Percentiles rank a stretch among this genome's conserved stretches.
These are phyloP conservation scores for Platorchestia sp. DNA, from an alignment of 1,140 invertebrate genomes.

Conservation along the genomic window DNA sequence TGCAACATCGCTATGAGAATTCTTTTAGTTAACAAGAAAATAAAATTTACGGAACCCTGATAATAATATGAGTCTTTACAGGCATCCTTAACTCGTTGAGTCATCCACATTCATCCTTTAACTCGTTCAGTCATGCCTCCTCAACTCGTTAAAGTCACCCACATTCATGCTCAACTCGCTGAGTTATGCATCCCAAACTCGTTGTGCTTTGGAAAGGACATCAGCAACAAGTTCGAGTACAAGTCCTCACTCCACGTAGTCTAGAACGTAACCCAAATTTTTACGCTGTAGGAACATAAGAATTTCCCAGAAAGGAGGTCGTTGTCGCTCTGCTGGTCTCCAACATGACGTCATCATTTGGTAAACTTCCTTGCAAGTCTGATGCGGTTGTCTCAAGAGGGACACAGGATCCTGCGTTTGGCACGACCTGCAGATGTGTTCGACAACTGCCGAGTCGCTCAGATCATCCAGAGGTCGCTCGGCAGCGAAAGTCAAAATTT, in stretches of 20 bases:
- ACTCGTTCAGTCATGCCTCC: not conserved
- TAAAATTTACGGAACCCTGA: not conserved
- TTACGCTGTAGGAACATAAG: constrained; percentile 59
- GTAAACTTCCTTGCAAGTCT: constrained; percentile 73
- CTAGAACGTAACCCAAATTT: constrained; percentile 57
- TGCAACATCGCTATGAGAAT: not conserved
- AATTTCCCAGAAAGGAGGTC: constrained; percentile 61
- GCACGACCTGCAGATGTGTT: constrained; percentile 82
- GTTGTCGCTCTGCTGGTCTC: constrained; percentile 55
- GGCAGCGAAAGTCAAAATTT: constrained; percentile 86
- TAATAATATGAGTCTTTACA: too few species aligned
- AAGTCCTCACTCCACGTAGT: constrained; percentile 1
- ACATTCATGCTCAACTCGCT: too few species aligned
- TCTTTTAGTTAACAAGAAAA: not conserved
- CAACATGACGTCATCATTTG: constrained; percentile 59
- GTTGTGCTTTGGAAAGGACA: not conserved
- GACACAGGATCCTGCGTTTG: constrained; percentile 78
- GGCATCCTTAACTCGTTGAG: too few species aligned
- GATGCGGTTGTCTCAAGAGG: constrained; percentile 73
- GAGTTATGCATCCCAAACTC: not conserved
- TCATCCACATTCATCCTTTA: too few species aligned
- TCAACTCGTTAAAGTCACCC: not conserved
- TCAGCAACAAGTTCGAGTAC: too few species aligned
- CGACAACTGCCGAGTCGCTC: constrained; percentile 83
- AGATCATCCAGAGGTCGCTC: constrained; percentile 85